Conservation (phyloP, 2,113 vertebrate genomes). For the Chloropsis cyanopogon region DNA sequence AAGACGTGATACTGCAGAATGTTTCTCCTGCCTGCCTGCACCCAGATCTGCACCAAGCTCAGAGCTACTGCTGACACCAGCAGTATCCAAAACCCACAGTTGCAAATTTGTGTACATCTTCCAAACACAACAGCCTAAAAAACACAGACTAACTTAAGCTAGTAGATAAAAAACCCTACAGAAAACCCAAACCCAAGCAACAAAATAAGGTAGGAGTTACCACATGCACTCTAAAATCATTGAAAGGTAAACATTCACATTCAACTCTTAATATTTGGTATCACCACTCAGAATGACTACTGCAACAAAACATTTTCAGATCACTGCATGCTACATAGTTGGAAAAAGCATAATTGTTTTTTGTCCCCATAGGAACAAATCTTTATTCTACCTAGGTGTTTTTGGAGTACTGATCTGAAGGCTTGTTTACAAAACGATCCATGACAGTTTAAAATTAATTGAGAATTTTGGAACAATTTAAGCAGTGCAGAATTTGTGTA, state of each 20-base stretch:
- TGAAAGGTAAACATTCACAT: neutral
- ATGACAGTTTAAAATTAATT: neutral
- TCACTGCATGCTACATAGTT: neutral
- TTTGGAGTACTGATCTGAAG: neutral
- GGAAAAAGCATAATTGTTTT: neutral
- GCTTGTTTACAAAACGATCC: neutral
- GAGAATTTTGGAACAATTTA: neutral
- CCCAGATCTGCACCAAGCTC: neutral
- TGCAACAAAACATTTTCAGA: neutral
- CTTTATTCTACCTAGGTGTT: neutral
- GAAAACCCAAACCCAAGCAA: neutral
- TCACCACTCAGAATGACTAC: neutral
- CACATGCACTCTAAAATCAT: accelerated
- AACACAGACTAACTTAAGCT: neutral
- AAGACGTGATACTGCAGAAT: neutral
- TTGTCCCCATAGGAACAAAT: neutral
- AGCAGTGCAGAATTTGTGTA: neutral
- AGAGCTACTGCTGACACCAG: neutral
- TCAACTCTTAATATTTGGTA: neutral
- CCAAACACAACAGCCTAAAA: neutral
- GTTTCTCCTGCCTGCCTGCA: accelerated
- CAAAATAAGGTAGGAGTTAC: neutral
- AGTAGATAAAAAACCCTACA: neutral
- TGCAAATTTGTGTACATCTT: neutral
- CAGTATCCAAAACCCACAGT: neutral